phyloP scores from a whole-genome alignment of 2,888 invertebrate genomes.

The Dynastes maya region DNA sequence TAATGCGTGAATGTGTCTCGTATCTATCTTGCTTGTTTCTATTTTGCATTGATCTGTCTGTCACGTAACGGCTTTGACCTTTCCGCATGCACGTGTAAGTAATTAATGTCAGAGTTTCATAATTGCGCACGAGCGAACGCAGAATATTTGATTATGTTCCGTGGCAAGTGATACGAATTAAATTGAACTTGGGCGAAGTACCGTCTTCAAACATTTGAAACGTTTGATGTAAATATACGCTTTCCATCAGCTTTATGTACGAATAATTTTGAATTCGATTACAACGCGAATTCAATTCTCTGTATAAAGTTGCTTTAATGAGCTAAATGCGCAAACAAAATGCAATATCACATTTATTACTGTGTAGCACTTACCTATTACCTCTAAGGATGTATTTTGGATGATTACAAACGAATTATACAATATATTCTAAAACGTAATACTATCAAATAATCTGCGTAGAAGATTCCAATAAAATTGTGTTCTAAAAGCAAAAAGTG shows the following conservation, averaged over 20 bases:
- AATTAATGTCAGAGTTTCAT: conserved; percentile 44
- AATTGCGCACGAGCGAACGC: conserved; percentile 39
- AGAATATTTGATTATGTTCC: conserved; percentile 40
- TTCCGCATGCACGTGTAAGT: conserved; percentile 36
- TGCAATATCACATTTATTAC: conserved; percentile 29
- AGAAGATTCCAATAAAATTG: background rate
- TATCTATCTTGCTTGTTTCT: conserved; percentile 4
- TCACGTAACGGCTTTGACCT: conserved; percentile 26
- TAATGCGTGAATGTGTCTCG: conserved; percentile 7
- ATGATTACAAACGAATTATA: background rate
- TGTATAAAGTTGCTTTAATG: conserved; percentile 5
- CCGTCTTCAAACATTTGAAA: conserved; percentile 17
- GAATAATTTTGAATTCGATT: conserved; percentile 3
- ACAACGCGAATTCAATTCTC: conserved; percentile 1
- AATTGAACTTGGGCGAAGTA: conserved; percentile 21
- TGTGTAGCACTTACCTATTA: background rate
- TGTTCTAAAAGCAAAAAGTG: too few species aligned
- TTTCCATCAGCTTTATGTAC: background rate
- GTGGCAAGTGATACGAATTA: background rate
- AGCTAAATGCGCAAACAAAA: background rate
- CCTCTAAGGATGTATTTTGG: too few species aligned
- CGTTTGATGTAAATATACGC: conserved; percentile 10
- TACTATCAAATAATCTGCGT: background rate
- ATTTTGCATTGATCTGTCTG: background rate
- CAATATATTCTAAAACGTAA: background rate